Percentiles rank a stretch among this genome's conserved stretches.
phyloP scores from a whole-genome alignment of 2,113 vertebrate species.

The Coregonus clupeaformis region DNA sequence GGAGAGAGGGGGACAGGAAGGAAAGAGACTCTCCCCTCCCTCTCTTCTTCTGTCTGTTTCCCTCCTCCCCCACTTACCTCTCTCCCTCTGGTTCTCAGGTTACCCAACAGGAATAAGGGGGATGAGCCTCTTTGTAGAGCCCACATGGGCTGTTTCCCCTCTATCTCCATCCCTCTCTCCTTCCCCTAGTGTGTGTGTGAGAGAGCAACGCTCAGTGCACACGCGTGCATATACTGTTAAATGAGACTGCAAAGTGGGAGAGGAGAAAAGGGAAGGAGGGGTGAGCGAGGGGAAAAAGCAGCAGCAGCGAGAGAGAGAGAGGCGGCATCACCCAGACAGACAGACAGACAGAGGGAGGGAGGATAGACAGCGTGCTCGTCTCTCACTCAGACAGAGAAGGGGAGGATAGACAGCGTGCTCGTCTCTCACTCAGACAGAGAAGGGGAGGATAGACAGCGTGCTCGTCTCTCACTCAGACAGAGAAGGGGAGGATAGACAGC shows the following conservation, averaged over 20 bases:
- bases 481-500: conserved; percentile 63
- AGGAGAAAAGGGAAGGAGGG: conserved; percentile 50
- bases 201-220: conserved; percentile 52
- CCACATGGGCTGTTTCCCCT: conserved; percentile 34
- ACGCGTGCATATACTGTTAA: conserved; percentile 56
- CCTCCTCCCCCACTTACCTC: conserved; percentile 8
- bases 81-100: conserved; percentile 55
- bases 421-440: conserved; percentile 55
- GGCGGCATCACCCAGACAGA: no score
- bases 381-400: conserved; percentile 58
- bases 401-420: conserved; percentile 54
- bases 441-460: conserved; percentile 58
- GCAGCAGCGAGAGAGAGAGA: conserved; percentile 20
- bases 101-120: conserved; percentile 62
- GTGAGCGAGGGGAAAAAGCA: conserved; percentile 42
- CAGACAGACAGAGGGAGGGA: conserved; percentile 45
- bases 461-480: conserved; percentile 48
- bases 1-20: background rate
- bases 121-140: conserved; percentile 46
- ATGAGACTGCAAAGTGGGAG: conserved; percentile 63
- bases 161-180: conserved; percentile 11
- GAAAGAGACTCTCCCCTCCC: conserved; percentile 3
- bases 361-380: conserved; percentile 49
- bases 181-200: conserved; percentile 45
- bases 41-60: conserved; percentile 28